Conservation (phyloP, 2,113 vertebrate species). For the Oncorhynchus nerka region DNA sequence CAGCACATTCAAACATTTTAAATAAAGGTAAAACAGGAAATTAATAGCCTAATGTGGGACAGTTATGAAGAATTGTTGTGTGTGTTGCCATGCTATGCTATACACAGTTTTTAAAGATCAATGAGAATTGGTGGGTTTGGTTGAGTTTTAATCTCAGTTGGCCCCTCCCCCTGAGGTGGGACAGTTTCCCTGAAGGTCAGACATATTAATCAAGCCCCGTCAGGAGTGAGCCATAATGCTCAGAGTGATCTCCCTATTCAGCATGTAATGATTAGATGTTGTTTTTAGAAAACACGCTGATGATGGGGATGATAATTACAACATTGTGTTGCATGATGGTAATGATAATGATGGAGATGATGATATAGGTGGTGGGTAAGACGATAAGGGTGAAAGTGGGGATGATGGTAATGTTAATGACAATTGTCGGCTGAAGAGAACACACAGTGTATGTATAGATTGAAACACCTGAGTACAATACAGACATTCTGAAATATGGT, state of each 20-base stretch:
- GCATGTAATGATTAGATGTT: neutral
- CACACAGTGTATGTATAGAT: neutral
- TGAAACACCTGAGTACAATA: too few relatives aligned
- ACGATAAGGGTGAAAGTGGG: neutral
- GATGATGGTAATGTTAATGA: neutral
- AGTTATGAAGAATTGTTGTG: too few relatives aligned
- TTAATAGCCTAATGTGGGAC: too few relatives aligned
- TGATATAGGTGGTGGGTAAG: neutral
- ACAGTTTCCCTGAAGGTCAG: neutral
- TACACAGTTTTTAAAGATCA: too few relatives aligned
- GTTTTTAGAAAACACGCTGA: neutral
- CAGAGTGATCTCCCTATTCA: slow-evolving; percentile 1
- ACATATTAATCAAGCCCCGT: slow-evolving; percentile 1
- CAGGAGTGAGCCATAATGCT: neutral
- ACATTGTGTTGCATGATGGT: neutral
- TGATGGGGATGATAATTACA: too few relatives aligned
- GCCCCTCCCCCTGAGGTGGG: neutral
- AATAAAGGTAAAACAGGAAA: too few relatives aligned
- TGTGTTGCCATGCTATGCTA: too few relatives aligned
- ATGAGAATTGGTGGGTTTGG: too few relatives aligned
- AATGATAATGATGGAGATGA: neutral
- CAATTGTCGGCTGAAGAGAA: neutral
- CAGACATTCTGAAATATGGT: too few relatives aligned
- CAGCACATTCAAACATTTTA: too few relatives aligned
- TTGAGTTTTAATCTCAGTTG: too few relatives aligned